Base-by-base conservation (phyloP, 2,113 vertebrate genomes). In the Leptobrachium leishanense region DNA sequence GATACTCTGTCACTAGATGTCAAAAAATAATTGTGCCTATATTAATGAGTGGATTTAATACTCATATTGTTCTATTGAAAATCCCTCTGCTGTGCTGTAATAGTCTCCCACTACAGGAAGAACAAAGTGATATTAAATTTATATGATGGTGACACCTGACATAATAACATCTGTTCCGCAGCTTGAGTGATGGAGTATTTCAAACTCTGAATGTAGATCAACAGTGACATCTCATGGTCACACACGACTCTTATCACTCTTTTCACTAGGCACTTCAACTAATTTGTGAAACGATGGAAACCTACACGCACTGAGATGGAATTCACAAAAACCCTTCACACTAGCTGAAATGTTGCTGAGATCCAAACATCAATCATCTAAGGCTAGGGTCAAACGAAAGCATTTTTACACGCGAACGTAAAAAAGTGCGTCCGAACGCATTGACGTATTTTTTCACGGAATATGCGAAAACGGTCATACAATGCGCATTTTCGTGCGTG, bases 111-210 rank as follows among this genome's bases (percentile, higher is more conserved):
- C 75, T 65, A 43, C 20, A 76, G 66, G 53, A 57, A 76, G 46
- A 79, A 79, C 50, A 79, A 78, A 79, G 77, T 72, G 54, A 66
- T 79, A 66, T 54, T 79, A 69, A 79, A 72, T 64, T 73, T 73
- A 79, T 73, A 39, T 72, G 77, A 55, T 69, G 65, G 53, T 67
- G 10, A 73, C 72, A 68, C 71, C 71, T 80, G 63, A 65, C 63
- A 80, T 55, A 42, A 44, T 57, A 44, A 80, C 77, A 74, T 80
- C 77, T 68, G 50, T 50, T 79, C 68, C 9, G 11, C 13, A 50
- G 39, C 50, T 54, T 72, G 44, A 39, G 20, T 54, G 40, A 72
- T 72, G 46, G 70, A 57, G 44, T 66, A 67, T 43, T 57, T 44
- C 10, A 39, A 12, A 10, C 41, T 13, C 41, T 53, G 11, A 68